Evolutionary conservation across 2,797 vertebrate species (phyloP), one percentile per base, ranked within the genome.

Genomic region (Macrochelys suwanniensis): DNA sequence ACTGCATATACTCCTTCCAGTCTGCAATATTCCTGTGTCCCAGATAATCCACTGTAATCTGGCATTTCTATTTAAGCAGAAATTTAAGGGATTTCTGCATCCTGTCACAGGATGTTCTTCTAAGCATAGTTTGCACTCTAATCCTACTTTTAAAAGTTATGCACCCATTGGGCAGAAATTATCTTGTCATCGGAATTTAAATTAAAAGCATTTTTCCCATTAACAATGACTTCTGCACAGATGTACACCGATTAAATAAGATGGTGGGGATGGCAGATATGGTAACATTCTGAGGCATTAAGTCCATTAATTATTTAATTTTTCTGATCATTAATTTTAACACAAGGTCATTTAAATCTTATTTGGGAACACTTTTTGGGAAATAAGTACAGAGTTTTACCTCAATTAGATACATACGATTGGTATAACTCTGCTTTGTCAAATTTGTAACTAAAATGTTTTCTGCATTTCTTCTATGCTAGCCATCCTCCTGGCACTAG

Each of bases 31-130:
- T 86, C 15, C 76, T 59, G 25, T 74, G 94, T 61, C 80, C 85
- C 85, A 94, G 9, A 94, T 80, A 77, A 89, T 92, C 57, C 74
- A 91, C 57, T 56, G 83, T 83, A 90, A 95, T 84, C 13, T 65
- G 61, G 61, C 33, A n/a, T 65, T 65, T 65, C 33, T 65, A 65
- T 33, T 65, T 65, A 17, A 65, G 33, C 61, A 65, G 61, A 33
- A 61, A 65, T 65, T 28, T 57, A 57, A 57, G 26, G 33, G 61
- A 31, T 19, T n/a, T 65, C 61, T n/a, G 33, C 16, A n/a, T n/a
- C 61, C 61, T n/a, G 16, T 19, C 31, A 33, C 61, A 65, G 6
- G 31, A n/a, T 65, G 7, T n/a, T n/a, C 61, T 65, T 33, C 16
- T 65, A n/a, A 65, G 33, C 61, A 65, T 15, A 65, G 15, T n/a